Percentiles rank a stretch among this genome's conserved stretches.
phyloP scores from a whole-genome alignment of 1,140 invertebrate genomes.

The Bacillus rossius region DNA sequence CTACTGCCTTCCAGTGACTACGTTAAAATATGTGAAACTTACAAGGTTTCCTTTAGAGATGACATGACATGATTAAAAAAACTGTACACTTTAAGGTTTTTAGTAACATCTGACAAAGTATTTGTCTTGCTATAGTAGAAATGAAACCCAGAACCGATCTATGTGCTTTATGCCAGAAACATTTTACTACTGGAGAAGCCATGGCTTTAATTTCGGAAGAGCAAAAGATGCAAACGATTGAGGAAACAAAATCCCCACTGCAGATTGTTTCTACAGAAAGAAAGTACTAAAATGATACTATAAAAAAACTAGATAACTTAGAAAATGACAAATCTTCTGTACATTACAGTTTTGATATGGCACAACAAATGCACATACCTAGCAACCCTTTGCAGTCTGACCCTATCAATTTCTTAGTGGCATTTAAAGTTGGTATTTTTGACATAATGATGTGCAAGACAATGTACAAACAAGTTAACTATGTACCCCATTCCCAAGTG shows the following conservation, averaged over 20 bases:
- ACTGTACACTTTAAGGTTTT: too few relatives aligned
- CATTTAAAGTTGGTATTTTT: conserved; percentile 18
- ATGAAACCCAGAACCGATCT: background rate
- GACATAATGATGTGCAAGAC: conserved; percentile 17
- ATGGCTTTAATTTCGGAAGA: background rate
- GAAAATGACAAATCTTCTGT: background rate
- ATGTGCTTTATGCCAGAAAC: background rate
- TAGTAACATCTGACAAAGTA: background rate
- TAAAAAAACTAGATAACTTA: background rate
- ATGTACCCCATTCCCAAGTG: conserved; percentile 16
- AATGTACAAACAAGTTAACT: conserved; percentile 13
- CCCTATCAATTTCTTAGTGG: conserved; percentile 15
- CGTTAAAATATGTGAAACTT: too few relatives aligned
- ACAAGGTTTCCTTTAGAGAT: too few relatives aligned
- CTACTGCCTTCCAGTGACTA: too few relatives aligned
- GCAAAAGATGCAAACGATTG: background rate
- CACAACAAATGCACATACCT: conserved; percentile 2
- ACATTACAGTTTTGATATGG: background rate
- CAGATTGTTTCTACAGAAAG: background rate
- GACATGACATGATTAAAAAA: too few relatives aligned
- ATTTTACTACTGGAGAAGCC: background rate
- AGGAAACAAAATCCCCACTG: background rate
- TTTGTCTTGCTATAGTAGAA: background rate
- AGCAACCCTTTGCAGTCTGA: conserved; percentile 15
- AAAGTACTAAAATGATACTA: background rate